Evolutionary conservation across 2,888 invertebrate species (phyloP).

Genomic region (Tipula confusa): DNA sequence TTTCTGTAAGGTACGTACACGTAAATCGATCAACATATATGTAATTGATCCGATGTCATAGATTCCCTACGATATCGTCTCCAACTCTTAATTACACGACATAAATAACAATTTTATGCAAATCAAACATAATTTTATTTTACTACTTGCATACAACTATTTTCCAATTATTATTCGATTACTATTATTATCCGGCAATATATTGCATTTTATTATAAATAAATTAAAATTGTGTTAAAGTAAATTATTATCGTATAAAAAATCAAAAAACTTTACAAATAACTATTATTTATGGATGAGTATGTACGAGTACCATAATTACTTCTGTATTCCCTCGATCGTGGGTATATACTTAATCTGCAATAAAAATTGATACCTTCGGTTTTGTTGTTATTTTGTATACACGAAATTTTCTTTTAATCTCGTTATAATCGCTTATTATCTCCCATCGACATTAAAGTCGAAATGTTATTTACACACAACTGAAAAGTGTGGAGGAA

Average conservation of each 20-base stretch:
- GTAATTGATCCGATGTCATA: neutral
- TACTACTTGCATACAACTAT: neutral
- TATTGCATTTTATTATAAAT: neutral
- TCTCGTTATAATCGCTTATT: neutral
- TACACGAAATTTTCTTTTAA: neutral
- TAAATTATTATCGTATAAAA: neutral
- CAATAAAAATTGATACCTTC: neutral
- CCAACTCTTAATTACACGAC: neutral
- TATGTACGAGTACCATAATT: neutral
- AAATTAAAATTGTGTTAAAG: slow-evolving; percentile 9
- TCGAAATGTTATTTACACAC: neutral
- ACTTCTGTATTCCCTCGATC: neutral
- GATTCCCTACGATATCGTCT: neutral
- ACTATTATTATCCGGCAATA: neutral
- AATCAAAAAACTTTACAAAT: neutral
- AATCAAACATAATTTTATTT: neutral
- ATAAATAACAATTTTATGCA: slow-evolving; percentile 3
- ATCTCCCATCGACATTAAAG: neutral
- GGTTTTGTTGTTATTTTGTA: neutral
- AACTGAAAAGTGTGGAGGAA: neutral
- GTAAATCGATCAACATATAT: neutral
- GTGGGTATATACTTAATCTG: slow-evolving; percentile 8
- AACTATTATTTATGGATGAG: neutral
- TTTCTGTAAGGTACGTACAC: neutral
- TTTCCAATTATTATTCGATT: neutral